Evolutionary conservation across 2,797 vertebrate species (phyloP).

Genomic region (Xenops minutus): DNA sequence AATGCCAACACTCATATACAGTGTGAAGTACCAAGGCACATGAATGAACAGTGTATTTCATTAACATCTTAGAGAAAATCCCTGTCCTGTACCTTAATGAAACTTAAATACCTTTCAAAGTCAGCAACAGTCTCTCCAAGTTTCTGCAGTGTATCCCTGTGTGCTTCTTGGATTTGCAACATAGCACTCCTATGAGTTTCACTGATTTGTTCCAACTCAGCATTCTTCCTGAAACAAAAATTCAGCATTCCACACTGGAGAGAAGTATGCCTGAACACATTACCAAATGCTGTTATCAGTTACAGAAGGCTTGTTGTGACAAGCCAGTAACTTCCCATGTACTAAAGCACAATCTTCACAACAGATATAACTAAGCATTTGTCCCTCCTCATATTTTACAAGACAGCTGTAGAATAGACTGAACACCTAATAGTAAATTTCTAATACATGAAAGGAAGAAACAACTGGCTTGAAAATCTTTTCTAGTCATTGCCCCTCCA

Average conservation of each 20-base stretch:
- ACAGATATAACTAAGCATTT: neutral
- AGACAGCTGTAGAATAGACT: neutral
- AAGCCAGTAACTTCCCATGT: neutral
- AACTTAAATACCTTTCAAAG: constrained; percentile 80
- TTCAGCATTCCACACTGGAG: neutral
- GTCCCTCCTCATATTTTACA: neutral
- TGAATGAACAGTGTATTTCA: neutral
- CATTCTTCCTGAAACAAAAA: constrained; percentile 73
- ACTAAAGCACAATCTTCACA: neutral
- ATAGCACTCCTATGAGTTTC: constrained; percentile 65
- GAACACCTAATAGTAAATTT: neutral
- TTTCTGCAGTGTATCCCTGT: constrained; percentile 61
- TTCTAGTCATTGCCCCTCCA: neutral
- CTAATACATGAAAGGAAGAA: neutral
- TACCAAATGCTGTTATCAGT: neutral
- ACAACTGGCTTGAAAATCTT: neutral
- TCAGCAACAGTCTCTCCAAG: constrained; percentile 76
- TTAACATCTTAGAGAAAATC: neutral
- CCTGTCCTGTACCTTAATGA: neutral
- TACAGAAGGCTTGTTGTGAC: neutral
- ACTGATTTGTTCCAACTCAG: constrained; percentile 70
- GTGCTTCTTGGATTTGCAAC: constrained; percentile 75
- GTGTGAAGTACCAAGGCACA: neutral
- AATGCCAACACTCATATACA: fast-evolving
- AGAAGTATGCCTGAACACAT: neutral